Evolutionary conservation across 2,797 vertebrate species (phyloP), one percentile per base, ranked within the genome.

Genomic region (Cryptoprocta ferox): DNA sequence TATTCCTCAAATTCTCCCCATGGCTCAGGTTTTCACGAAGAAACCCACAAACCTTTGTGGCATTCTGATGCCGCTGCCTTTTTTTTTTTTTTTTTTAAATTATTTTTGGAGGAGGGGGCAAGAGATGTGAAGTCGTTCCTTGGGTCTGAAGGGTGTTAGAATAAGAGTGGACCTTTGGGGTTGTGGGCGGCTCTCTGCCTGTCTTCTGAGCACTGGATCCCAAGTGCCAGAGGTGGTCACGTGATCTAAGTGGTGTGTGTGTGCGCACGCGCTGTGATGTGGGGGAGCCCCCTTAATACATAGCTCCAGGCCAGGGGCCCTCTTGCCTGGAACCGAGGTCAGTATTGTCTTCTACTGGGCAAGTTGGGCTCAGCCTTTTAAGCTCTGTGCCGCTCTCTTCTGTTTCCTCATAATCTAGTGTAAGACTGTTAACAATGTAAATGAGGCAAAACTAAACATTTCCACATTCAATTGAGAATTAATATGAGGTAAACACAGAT

Each of bases 381-480:
- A 94, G 53, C 37, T 53, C 30, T 32, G 84, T 61, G 39, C 26
- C 30, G 6, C 85, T 85, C 61, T 45, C 80, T 42, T 91, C 80
- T 88, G 37, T 97, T 95, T 97, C 80, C 83, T 71, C n/a, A 3
- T 95, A 97, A 97, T 96, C 86, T 92, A 65, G 81, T 39, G 24
- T 89, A 86, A 93, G 19, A 82, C 89, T 96, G 95, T 97, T 97
- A 97, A 87, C 96, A 96, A 84, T 95, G 92, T 89, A 97, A 98
- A 98, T 97, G 96, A 98, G 63, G 96, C 96, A 87, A 97, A 95
- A 84, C 96, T 90, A 97, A 97, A 85, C 81, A 96, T 96, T 97
- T 97, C 89, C 85, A n/a, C 79, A 66, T 95, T 95, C 94, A 89
- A 30, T 9, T 26, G 91, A 97, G 94, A 92, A 97, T 97, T 96